Evolutionary conservation across 2,113 vertebrate genomes (phyloP), one percentile per base, ranked within the genome.

Genomic region (Ciconia maguari): DNA sequence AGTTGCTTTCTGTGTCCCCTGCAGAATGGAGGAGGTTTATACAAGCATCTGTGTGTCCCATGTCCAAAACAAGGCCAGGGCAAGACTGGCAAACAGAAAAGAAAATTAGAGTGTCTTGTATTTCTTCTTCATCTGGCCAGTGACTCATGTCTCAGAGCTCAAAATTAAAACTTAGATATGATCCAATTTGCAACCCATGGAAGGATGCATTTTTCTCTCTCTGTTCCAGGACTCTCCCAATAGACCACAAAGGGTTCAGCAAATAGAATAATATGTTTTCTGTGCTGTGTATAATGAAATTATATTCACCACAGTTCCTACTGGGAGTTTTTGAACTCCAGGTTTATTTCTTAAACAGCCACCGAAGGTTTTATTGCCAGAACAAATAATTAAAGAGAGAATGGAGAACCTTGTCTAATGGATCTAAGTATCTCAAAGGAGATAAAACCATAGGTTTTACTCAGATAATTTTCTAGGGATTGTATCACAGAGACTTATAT

Each of bases 301-400:
- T 79, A 61, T 62, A 72, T 89, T 90, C 66, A 94, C 77, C 70
- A 62, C 87, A 74, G 58, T 80, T 94, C 81, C 94, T 85, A 57
- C 74, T 55, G 87, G 89, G 89, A 88, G 29, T 72, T 94, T 93
- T 94, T 95, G 87, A 90, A 74, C 77, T 95, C 58, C 46, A 44
- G 46, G 25, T 82, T 95, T 89, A 84, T 94, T 91, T 94, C 87
- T 94, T 94, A 94, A 93, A 90, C 87, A 95, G 51, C 3, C 65
- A 76, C 58, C 2, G 0, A 80, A 91, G 66, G 54, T 74, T 96
- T 91, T 85, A 61, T 77, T 96, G 46, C 79, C 79, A 94, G 91
- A 96, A 72, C 70, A 93, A 94, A 94, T 94, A 95, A 92, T 95
- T 92, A 95, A 90, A 91, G 68, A 80, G 29, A 90, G 52, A 92